A percentile compares a stretch with the other conserved stretches of the same genome.
Evolutionary conservation across 2,888 invertebrate genomes (phyloP).

Genomic region (Hylaea fasciaria): DNA sequence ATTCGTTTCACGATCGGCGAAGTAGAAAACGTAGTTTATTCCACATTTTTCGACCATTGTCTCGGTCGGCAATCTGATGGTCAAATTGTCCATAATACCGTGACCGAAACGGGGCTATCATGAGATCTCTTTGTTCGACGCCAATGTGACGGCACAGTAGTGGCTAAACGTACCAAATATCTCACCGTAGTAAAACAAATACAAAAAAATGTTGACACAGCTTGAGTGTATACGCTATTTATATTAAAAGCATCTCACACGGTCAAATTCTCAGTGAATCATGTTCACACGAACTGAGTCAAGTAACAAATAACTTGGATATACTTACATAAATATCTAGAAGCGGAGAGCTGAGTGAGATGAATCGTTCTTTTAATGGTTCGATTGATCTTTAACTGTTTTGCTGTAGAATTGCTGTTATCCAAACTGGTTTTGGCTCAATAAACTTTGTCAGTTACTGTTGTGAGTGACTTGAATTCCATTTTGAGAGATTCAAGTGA

Average conservation of each 20-base stretch:
- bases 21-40: conserved; percentile 35
- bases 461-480: too few species aligned
- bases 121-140: conserved; percentile 24
- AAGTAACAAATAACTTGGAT: conserved; percentile 7
- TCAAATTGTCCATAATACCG: conserved; percentile 61
- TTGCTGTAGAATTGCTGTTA: conserved; percentile 4
- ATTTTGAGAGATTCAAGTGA: too few species aligned
- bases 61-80: conserved; percentile 55
- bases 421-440: background rate
- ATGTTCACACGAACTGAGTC: conserved; percentile 22
- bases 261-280: conserved; percentile 34
- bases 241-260: conserved; percentile 18
- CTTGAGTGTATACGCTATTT: conserved; percentile 25
- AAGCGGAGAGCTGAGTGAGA: background rate
- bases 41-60: conserved; percentile 58
- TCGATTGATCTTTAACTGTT: conserved; percentile 3
- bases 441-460: background rate
- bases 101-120: conserved; percentile 32
- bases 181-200: conserved; percentile 24
- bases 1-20: conserved; percentile 31
- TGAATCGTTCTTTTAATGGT: background rate
- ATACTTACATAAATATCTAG: background rate
- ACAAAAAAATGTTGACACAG: conserved; percentile 38
- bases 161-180: conserved; percentile 18
- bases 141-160: conserved; percentile 15